Conservation (phyloP, 2,797 vertebrate genomes). For the Eremophila alpestris region DNA sequence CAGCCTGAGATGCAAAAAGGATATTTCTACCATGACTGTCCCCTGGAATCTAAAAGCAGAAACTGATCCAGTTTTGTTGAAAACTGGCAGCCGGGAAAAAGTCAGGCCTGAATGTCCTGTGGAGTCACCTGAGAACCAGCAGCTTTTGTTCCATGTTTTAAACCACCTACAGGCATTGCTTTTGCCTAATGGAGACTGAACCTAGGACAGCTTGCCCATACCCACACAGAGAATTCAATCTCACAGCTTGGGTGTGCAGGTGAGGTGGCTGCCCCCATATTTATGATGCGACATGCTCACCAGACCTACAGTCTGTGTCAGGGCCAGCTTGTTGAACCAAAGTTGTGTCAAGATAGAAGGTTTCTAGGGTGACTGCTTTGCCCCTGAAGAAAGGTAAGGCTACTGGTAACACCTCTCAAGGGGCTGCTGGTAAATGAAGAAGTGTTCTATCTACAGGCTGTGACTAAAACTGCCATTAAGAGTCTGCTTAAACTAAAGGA, state of each 20-base stretch:
- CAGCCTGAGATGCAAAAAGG: neutral
- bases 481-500: neutral
- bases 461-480: neutral
- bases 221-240: fast-evolving
- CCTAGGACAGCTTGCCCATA: neutral
- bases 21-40: neutral
- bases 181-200: neutral
- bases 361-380: neutral
- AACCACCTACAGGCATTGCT: neutral
- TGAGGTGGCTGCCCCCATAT: fast-evolving
- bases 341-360: neutral
- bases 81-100: neutral
- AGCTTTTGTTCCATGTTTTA: neutral
- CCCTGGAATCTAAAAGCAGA: neutral
- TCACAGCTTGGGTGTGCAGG: neutral
- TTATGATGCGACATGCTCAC: neutral
- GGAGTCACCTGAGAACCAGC: neutral
- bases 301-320: neutral
- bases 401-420: neutral
- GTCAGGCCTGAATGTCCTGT: neutral
- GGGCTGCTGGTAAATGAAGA: neutral
- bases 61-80: neutral
- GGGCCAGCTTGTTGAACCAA: neutral
- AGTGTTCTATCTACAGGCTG: neutral
- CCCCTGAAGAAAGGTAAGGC: neutral